These are phyloP conservation scores for Epinephelus malabaricus DNA, from an alignment of 2,797 vertebrate genomes.

Conservation along the genomic window DNA sequence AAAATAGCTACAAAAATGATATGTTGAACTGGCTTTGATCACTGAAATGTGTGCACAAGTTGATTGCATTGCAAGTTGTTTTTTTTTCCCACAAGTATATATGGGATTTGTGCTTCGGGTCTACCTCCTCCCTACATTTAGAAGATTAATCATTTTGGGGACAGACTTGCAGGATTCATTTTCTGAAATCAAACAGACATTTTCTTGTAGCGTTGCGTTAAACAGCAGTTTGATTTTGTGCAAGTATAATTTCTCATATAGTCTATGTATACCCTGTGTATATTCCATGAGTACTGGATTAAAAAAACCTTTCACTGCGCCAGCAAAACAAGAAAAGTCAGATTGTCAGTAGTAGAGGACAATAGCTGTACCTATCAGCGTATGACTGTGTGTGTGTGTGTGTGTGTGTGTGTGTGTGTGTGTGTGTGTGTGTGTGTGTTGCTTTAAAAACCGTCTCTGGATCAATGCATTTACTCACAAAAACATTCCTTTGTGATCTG, in stretches of 20 bases:
- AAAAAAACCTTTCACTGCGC: not conserved
- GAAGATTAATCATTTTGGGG: not conserved
- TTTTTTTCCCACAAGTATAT: no score
- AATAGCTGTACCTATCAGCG: not conserved
- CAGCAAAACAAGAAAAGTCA: not conserved
- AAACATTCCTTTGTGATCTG: conserved; percentile 3
- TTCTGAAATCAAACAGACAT: not conserved
- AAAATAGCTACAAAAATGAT: not conserved
- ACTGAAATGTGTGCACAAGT: not conserved
- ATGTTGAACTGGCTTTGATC: not conserved
- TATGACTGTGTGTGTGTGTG: not conserved
- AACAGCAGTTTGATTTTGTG: not conserved
- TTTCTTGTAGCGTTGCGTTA: not conserved
- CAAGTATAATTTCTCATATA: no score
- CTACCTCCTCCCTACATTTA: not conserved
- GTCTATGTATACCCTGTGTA: no score
- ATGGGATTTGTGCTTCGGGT: not conserved
- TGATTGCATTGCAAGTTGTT: no score
- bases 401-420: not conserved
- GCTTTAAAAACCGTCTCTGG: not conserved
- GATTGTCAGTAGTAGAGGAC: not conserved
- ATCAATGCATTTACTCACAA: not conserved
- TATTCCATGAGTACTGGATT: no score
- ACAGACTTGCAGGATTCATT: not conserved
- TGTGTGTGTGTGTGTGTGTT: not conserved